Percentiles rank a stretch among this genome's conserved stretches.
These are phyloP conservation scores for Coleophora flavipennella DNA, from an alignment of 2,888 invertebrate species.

Conservation along the genomic window DNA sequence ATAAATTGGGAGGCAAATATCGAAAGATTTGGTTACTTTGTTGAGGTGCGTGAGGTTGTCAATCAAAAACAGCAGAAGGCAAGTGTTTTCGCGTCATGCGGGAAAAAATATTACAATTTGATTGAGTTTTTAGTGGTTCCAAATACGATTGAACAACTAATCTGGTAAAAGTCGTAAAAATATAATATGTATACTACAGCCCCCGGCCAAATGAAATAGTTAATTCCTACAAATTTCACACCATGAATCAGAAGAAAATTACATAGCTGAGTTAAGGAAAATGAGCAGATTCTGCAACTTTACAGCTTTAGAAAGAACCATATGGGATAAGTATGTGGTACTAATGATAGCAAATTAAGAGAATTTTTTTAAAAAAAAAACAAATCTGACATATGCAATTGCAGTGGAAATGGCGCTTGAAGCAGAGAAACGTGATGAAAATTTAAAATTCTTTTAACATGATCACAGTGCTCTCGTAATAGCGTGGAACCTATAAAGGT, in stretches of 20 bases:
- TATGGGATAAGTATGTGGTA: constrained; percentile 4
- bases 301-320: constrained; percentile 1
- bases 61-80: no score
- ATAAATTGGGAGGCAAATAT: no score
- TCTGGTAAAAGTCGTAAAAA: neutral
- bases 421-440: neutral
- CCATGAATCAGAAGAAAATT: constrained; percentile 3
- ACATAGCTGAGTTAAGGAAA: constrained; percentile 3
- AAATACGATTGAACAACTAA: neutral
- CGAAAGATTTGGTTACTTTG: neutral
- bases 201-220: constrained; percentile 3
- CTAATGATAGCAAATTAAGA: neutral
- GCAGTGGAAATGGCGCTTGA: neutral
- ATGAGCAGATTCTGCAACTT: constrained; percentile 2
- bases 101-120: neutral
- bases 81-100: no score
- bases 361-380: neutral
- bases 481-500: neutral
- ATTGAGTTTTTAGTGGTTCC: neutral
- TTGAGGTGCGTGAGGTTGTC: neutral
- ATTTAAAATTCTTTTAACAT: neutral
- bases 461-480: neutral
- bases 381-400: neutral
- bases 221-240: constrained; percentile 5
- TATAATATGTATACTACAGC: neutral